These are phyloP conservation scores for Alectoris magna DNA, from an alignment of 2,797 vertebrate genomes.

Conservation along the genomic window DNA sequence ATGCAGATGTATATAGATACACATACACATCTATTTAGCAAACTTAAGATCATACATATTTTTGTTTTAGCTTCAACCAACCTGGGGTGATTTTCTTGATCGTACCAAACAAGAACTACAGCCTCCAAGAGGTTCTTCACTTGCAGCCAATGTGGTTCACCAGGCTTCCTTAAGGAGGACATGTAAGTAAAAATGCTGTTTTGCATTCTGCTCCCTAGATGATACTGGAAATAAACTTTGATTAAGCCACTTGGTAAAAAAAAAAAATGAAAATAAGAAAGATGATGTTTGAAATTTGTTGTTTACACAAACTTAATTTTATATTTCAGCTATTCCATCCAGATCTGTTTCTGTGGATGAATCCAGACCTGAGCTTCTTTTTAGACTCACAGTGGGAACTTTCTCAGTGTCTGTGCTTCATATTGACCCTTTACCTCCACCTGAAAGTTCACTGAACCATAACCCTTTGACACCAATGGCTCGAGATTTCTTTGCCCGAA, in stretches of 20 bases:
- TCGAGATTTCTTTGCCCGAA: slow-evolving; percentile 88
- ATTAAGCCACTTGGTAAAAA: slow-evolving; percentile 16
- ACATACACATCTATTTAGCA: neutral
- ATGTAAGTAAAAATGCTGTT: slow-evolving; percentile 80
- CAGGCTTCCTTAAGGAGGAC: slow-evolving; percentile 85
- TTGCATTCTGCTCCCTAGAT: neutral
- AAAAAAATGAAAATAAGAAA: slow-evolving; percentile 20
- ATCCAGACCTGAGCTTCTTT: slow-evolving; percentile 93
- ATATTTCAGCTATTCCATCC: slow-evolving; percentile 89
- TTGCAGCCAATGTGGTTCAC: slow-evolving; percentile 79
- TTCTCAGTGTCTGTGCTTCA: slow-evolving; percentile 94
- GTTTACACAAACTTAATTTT: slow-evolving; percentile 51
- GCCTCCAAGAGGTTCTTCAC: slow-evolving; percentile 75
- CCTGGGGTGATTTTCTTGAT: slow-evolving; percentile 95
- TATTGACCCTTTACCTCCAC: slow-evolving; percentile 94
- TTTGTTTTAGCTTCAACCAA: slow-evolving; percentile 78
- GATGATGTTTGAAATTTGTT: slow-evolving; percentile 40
- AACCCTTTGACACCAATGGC: slow-evolving; percentile 92
- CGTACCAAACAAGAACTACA: slow-evolving; percentile 87
- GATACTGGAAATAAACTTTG: neutral
- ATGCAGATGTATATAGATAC: neutral
- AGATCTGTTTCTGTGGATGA: slow-evolving; percentile 92
- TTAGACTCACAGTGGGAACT: slow-evolving; percentile 87
- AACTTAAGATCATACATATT: neutral
- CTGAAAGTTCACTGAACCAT: slow-evolving; percentile 85